Percentiles rank a stretch among this genome's conserved stretches.
These are phyloP conservation scores for Drosophila parthenogenetica DNA, from an alignment of 2,888 invertebrate species.

Conservation along the genomic window DNA sequence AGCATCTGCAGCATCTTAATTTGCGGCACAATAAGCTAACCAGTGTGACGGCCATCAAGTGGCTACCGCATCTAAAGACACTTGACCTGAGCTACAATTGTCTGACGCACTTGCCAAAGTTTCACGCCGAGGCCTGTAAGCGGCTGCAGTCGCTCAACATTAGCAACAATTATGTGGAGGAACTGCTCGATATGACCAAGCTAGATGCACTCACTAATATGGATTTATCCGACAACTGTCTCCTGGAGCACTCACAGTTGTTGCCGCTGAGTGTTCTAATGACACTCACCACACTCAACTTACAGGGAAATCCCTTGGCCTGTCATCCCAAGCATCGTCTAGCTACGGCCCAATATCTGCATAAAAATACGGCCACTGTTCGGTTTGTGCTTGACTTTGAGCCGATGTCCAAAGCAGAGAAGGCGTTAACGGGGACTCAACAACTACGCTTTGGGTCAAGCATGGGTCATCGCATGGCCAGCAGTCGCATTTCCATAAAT, in stretches of 20 bases:
- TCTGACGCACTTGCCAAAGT: conserved; percentile 86
- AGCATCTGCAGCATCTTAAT: conserved; percentile 88
- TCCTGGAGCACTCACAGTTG: conserved; percentile 87
- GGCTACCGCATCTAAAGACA: conserved; percentile 87
- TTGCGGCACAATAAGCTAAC: conserved; percentile 88
- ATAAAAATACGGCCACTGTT: conserved; percentile 86
- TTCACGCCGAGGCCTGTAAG: conserved; percentile 86
- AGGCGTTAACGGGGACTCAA: conserved; percentile 85
- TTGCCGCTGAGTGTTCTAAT: conserved; percentile 86
- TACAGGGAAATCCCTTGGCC: conserved; percentile 88
- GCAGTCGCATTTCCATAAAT: conserved; percentile 53
- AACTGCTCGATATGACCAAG: conserved; percentile 86
- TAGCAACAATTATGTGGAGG: conserved; percentile 88
- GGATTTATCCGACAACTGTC: conserved; percentile 88
- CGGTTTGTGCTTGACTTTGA: conserved; percentile 87
- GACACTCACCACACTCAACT: conserved; percentile 86
- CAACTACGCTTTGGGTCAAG: conserved; percentile 68
- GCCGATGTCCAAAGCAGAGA: conserved; percentile 86
- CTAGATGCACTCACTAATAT: conserved; percentile 87
- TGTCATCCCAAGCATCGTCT: conserved; percentile 88
- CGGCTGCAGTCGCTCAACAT: conserved; percentile 87
- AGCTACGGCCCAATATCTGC: conserved; percentile 86
- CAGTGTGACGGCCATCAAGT: conserved; percentile 86
- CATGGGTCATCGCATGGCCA: conserved; percentile 46
- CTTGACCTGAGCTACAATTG: conserved; percentile 89